Base-by-base conservation (phyloP, 2,888 invertebrate species). In the Bruchidius siliquastri region DNA sequence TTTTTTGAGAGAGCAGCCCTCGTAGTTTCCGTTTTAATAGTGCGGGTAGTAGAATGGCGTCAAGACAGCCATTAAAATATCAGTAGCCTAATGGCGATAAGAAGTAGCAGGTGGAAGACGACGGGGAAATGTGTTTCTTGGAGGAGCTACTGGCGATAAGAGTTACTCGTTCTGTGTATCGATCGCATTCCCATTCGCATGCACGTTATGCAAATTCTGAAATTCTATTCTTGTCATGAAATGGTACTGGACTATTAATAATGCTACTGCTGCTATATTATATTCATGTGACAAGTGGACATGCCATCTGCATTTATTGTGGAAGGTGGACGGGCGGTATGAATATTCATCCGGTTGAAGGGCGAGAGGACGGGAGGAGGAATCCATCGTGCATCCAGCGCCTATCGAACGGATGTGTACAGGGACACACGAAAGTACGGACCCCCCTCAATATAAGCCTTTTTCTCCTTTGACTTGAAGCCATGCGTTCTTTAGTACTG, bases 221-320 rank as follows among this genome's bases (percentile, higher is more conserved):
- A 79, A 80, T 81, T 78, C 79, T 77, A 78, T 78, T 81, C 80
- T 79, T 77, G 79, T 79, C 79, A 79, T 78, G 75, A 78, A 79
- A 77, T 78, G 76, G 79, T 79, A 80, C 73, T 76, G 78, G 77
- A 80, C 80, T 79, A 80, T 80, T 80, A 79, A 80, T 79, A 79
- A 78, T 79, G 49, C 49, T 49, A 13, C 49, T 13, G 79, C 78
- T 75, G 75, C 74, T 74, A 76, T 80, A 80, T 80, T 77, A 80
- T 81, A 79, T 80, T 79, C 80, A 80, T 79, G 80, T 79, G 79
- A 79, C 80, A 81, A 81, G 79, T 81, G 80, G 78, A 79, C 80
- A 81, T 79, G 79, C 79, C 80, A 81, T 81, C 79, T 81, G 81
- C 78, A 81, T 81, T 80, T 75, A 79, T 80, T 78, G 78, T 77